Percentiles rank a stretch among this genome's conserved stretches.
Evolutionary conservation across 2,113 vertebrate species (phyloP).

Genomic region (Paradoxurus hermaphroditus): DNA sequence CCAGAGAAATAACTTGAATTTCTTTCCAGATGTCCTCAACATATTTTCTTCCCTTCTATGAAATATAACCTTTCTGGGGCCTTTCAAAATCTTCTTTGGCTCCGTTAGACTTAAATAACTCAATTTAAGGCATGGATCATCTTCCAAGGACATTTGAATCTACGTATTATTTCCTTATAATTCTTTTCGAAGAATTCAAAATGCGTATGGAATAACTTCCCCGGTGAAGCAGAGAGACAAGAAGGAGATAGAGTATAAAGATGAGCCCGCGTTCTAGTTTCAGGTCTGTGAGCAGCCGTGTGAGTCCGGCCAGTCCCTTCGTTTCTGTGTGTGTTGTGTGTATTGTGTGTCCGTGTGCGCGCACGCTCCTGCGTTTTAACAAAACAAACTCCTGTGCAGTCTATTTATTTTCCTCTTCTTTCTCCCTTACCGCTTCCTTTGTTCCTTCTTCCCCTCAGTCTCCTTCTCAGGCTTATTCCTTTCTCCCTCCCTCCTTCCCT

Average conservation of each 20-base stretch:
- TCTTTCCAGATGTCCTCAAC: slow-evolving; percentile 47
- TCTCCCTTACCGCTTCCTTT: not conserved
- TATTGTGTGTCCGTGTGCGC: rapidly evolving
- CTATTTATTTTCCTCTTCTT: not conserved
- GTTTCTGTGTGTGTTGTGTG: not conserved
- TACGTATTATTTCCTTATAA: not conserved
- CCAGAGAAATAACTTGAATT: slow-evolving; percentile 39
- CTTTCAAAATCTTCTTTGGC: slow-evolving; percentile 23
- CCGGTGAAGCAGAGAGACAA: not conserved
- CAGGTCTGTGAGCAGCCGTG: not conserved
- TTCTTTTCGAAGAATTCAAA: not conserved
- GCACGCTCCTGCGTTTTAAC: not conserved
- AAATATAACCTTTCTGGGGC: not conserved
- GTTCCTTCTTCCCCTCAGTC: not conserved
- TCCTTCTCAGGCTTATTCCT: not conserved
- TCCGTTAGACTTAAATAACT: slow-evolving; percentile 11
- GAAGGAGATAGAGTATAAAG: not conserved
- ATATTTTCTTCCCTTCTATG: not conserved
- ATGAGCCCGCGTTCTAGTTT: not conserved
- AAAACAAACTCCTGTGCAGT: not conserved
- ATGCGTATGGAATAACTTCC: not conserved
- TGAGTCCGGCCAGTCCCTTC: not conserved
- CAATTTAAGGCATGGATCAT: not conserved
- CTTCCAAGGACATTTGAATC: not conserved
- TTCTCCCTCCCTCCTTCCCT: not conserved